Percentiles rank a stretch among this genome's conserved stretches.
Evolutionary conservation across 2,797 vertebrate genomes (phyloP).

Genomic region (Gambusia yucatana): DNA sequence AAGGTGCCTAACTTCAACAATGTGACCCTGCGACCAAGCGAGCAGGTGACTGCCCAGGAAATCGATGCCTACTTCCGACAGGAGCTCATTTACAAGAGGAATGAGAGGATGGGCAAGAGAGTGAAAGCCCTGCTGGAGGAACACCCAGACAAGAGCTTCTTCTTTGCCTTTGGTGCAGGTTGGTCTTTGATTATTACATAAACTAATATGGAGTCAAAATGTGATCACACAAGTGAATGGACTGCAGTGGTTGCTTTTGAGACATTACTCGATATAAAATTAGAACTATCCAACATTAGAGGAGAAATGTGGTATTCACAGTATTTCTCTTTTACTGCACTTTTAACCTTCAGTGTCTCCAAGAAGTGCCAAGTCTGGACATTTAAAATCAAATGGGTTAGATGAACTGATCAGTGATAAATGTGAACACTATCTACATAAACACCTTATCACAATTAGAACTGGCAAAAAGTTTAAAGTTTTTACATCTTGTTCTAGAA

Average conservation of each 20-base stretch:
- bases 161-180: constrained; percentile 94
- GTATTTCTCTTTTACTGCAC: neutral
- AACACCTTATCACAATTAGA: neutral
- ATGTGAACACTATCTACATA: neutral
- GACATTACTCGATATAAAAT: neutral
- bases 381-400: neutral
- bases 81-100: constrained; percentile 91
- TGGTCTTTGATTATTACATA: constrained; percentile 50
- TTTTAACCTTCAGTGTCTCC: neutral
- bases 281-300: neutral
- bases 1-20: constrained; percentile 91
- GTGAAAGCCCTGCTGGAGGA: constrained; percentile 87
- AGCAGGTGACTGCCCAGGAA: constrained; percentile 87
- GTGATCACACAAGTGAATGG: neutral
- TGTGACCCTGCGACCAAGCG: constrained; percentile 84
- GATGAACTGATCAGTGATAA: neutral
- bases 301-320: neutral
- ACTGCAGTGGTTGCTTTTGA: neutral
- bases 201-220: neutral
- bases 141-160: constrained; percentile 89
- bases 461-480: too few species aligned
- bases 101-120: constrained; percentile 87
- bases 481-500: too few species aligned
- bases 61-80: constrained; percentile 90
- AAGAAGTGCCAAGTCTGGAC: neutral